Conservation (phyloP, 2,113 vertebrate species). For the Epinephelus cyanopodus region DNA sequence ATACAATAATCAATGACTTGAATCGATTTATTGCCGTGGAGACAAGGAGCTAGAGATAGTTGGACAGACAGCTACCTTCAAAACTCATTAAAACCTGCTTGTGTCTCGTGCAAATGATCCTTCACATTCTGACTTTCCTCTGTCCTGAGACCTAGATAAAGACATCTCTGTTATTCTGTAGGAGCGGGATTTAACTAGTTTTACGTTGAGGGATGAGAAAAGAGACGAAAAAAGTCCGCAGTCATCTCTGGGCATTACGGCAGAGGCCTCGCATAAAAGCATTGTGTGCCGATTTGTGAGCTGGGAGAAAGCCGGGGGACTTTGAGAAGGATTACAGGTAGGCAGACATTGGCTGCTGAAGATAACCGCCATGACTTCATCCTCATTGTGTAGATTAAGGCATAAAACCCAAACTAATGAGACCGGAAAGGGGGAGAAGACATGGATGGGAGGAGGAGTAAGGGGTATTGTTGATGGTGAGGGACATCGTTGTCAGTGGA, state of each 20-base stretch:
- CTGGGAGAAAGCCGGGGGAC: conserved; percentile 62
- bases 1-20: not conserved
- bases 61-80: not conserved
- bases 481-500: conserved; percentile 37
- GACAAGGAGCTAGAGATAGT: not conserved
- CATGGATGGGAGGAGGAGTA: conserved; percentile 55
- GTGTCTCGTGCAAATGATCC: conserved; percentile 14
- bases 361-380: conserved; percentile 90
- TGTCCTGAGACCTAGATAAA: conserved; percentile 65
- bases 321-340: conserved; percentile 84
- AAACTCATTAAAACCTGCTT: not conserved
- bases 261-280: conserved; percentile 72
- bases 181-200: conserved; percentile 60
- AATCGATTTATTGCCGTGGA: not conserved
- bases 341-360: conserved; percentile 80
- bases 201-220: conserved; percentile 53
- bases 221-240: conserved; percentile 50
- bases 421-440: conserved; percentile 72
- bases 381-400: conserved; percentile 91
- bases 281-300: conserved; percentile 78
- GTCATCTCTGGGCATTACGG: conserved; percentile 65
- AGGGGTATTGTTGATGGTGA: conserved; percentile 63
- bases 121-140: conserved; percentile 39
- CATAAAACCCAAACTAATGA: conserved; percentile 95
- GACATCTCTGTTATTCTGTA: conserved; percentile 64